Conservation (phyloP, 1,140 invertebrate genomes). For the Papilio machaon region DNA sequence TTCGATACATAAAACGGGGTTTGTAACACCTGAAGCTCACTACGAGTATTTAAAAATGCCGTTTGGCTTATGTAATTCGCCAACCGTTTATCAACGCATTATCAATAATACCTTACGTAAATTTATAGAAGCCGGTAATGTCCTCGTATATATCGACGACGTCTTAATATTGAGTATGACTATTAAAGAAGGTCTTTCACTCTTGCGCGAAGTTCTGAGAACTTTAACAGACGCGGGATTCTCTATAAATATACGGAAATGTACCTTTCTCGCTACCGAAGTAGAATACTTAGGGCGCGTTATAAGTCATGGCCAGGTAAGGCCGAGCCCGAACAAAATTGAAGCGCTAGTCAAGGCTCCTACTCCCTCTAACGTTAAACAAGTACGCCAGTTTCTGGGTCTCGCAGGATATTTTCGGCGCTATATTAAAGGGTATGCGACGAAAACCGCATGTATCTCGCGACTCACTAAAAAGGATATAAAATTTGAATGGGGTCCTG, state of each 20-base stretch:
- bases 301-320: conserved; percentile 35
- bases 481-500: conserved; percentile 24
- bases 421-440: conserved; percentile 42
- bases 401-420: conserved; percentile 46
- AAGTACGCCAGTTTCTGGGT: conserved; percentile 49
- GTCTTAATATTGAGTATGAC: conserved; percentile 21
- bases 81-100: too few species aligned
- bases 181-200: conserved; percentile 32
- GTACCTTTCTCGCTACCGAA: conserved; percentile 36
- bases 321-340: conserved; percentile 39
- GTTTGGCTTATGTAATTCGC: too few species aligned
- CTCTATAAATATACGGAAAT: conserved; percentile 42
- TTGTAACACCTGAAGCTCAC: too few species aligned
- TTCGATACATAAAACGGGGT: too few species aligned
- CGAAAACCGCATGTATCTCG: conserved; percentile 47
- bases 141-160: conserved; percentile 42
- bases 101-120: too few species aligned
- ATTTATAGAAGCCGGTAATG: background rate
- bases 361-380: conserved; percentile 42
- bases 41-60: too few species aligned
- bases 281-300: conserved; percentile 40
- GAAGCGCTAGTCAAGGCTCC: conserved; percentile 43
- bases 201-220: conserved; percentile 21
- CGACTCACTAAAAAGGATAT: conserved; percentile 26
- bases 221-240: conserved; percentile 39